phyloP scores from a whole-genome alignment of 1,140 invertebrate genomes.

The Steinernema feltiae region DNA sequence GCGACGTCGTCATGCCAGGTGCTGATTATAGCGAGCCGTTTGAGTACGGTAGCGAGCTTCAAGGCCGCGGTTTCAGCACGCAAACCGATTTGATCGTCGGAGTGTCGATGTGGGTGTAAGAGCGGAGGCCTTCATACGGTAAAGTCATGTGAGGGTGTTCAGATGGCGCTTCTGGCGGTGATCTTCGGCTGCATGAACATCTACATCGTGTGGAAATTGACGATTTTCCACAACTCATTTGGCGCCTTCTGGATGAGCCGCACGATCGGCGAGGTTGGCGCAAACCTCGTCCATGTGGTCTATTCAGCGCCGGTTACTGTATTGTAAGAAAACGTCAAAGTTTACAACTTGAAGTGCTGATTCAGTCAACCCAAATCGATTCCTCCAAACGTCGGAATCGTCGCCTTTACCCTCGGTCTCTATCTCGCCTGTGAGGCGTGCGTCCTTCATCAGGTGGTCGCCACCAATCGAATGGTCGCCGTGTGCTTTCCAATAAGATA shows the following conservation, averaged over 20 bases:
- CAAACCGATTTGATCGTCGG: neutral
- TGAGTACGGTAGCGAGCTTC: neutral
- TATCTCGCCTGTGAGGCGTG: neutral
- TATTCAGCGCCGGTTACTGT: neutral
- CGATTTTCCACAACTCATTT: slow-evolving; percentile 5
- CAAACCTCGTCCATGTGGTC: neutral
- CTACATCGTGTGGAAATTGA: neutral
- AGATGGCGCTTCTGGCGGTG: neutral
- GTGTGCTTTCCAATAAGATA: neutral
- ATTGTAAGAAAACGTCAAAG: neutral
- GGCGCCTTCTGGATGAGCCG: neutral
- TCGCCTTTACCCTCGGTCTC: neutral
- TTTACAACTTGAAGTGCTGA: neutral
- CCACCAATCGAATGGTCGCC: neutral
- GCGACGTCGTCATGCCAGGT: neutral
- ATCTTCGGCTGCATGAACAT: neutral
- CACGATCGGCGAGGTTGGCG: neutral
- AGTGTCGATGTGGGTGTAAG: neutral
- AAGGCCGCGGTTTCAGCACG: neutral
- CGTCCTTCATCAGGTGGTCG: neutral
- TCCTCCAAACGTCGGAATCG: neutral
- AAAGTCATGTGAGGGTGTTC: neutral
- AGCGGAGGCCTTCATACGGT: neutral
- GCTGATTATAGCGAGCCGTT: neutral
- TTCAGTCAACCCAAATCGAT: neutral